Base-by-base conservation (phyloP, 2,113 vertebrate genomes). In the Ciconia maguari region DNA sequence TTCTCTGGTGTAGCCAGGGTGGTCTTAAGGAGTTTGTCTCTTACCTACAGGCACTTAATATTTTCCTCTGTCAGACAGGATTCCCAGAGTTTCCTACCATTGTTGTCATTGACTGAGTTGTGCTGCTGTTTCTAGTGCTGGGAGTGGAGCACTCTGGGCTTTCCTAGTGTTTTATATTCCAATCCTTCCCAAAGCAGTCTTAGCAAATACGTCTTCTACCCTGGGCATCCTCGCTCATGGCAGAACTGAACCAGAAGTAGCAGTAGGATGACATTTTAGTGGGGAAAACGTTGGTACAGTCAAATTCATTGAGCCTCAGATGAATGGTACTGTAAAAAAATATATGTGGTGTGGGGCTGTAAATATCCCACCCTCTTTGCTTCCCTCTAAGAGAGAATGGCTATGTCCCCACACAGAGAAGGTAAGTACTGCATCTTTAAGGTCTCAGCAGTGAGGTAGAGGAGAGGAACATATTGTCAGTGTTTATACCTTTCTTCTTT, bases 401-500 rank as follows among this genome's bases (percentile, higher is more conserved):
- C 85, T 93, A 36, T 70, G 80, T 91, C 72, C 88, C 95, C 96
- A 72, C 90, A 80, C 6, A 13, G 89, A 97, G 72, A 92, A 95
- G 97, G 96, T 98, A 98, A 98, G 97, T 95, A 95, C 98, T 98
- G 98, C 98, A 99, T 99, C 98, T 98, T 98, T 98, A 98, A 98
- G 96, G 96, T 96, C 95, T 96, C 94, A 96, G 97, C 95, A 97
- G 94, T 96, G 97, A 98, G 97, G 95, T 97, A 97, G 96, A 98
- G 95, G 96, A 97, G 97, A 96, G 97, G 97, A 96, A 95, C 84
- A 97, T 95, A 96, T 85, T 96, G 97, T 97, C 98, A 98, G 97
- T 97, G 89, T 97, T 98, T 98, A 97, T 99, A 99, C 99, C 99
- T 99, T 99, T 99, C 99, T 97, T 99, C 99, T 99, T 98, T 99